Evolutionary conservation across 2,797 vertebrate genomes (phyloP).

Genomic region (Taenioides sp.): DNA sequence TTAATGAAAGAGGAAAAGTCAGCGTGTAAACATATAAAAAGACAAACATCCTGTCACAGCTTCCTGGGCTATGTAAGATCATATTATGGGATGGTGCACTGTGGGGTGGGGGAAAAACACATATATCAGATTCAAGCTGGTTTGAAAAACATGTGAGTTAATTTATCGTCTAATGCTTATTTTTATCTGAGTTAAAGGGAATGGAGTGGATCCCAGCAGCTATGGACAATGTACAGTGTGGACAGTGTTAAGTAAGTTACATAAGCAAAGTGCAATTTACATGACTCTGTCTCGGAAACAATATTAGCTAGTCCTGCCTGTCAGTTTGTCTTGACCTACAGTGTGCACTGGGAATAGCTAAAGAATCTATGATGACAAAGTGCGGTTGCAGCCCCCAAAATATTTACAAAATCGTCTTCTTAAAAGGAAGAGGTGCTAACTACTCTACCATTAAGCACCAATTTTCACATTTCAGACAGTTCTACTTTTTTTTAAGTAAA

Average conservation of each 20-base stretch:
- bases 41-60: slow-evolving; percentile 18
- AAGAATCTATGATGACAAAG: background rate
- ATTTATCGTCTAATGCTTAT: background rate
- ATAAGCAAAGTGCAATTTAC: background rate
- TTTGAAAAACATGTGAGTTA: slow-evolving; percentile 14
- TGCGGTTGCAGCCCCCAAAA: background rate
- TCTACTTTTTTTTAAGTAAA: background rate
- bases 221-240: background rate
- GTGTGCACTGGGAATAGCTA: background rate
- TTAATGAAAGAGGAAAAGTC: slow-evolving; percentile 28
- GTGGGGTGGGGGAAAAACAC: background rate
- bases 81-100: slow-evolving; percentile 12
- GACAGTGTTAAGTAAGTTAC: background rate
- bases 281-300: too few species aligned
- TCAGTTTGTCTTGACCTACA: too few species aligned
- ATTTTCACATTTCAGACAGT: too few species aligned
- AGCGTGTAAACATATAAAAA: slow-evolving; percentile 30
- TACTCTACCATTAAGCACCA: too few species aligned
- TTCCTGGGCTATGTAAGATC: slow-evolving; percentile 14
- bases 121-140: slow-evolving; percentile 21
- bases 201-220: background rate
- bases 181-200: slow-evolving; percentile 2
- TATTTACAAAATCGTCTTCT: too few species aligned
- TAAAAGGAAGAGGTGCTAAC: too few species aligned
- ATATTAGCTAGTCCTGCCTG: too few species aligned